Conservation (phyloP, 2,888 invertebrate genomes). For the Pristionchus entomophagus region DNA sequence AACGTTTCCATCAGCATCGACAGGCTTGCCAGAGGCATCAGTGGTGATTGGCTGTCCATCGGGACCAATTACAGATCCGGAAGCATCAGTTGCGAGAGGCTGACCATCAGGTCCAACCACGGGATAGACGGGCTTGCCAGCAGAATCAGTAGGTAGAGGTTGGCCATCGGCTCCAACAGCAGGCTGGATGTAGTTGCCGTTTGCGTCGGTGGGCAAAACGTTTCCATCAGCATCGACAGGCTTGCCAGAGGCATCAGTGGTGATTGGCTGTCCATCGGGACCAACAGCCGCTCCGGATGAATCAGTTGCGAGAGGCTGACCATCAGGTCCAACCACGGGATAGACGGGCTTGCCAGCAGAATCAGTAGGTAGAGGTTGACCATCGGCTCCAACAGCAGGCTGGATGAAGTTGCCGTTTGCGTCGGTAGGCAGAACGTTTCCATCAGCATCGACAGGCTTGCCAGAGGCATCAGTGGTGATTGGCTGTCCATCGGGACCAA, state of each 20-base stretch:
- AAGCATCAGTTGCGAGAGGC: slow-evolving; percentile 57
- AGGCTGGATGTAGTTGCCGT: slow-evolving; percentile 56
- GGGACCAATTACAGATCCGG: slow-evolving; percentile 54
- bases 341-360: slow-evolving; percentile 50
- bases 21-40: slow-evolving; percentile 10
- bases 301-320: slow-evolving; percentile 57
- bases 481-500: slow-evolving; percentile 53
- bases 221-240: slow-evolving; percentile 49
- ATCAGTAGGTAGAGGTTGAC: slow-evolving; percentile 54
- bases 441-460: slow-evolving; percentile 51
- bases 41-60: slow-evolving; percentile 50
- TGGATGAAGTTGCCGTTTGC: slow-evolving; percentile 57
- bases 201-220: slow-evolving; percentile 56
- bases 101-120: slow-evolving; percentile 57
- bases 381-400: slow-evolving; percentile 40
- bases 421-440: slow-evolving; percentile 57
- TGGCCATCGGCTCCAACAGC: slow-evolving; percentile 57
- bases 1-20: slow-evolving; percentile 56
- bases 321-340: slow-evolving; percentile 57
- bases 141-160: slow-evolving; percentile 60
- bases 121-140: slow-evolving; percentile 54
- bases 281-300: slow-evolving; percentile 55
- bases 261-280: slow-evolving; percentile 51
- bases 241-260: slow-evolving; percentile 52
- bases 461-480: slow-evolving; percentile 53